Percentiles rank a stretch among this genome's conserved stretches.
Conservation (phyloP, 2,113 vertebrate species). For the Cromileptes altivelis region DNA sequence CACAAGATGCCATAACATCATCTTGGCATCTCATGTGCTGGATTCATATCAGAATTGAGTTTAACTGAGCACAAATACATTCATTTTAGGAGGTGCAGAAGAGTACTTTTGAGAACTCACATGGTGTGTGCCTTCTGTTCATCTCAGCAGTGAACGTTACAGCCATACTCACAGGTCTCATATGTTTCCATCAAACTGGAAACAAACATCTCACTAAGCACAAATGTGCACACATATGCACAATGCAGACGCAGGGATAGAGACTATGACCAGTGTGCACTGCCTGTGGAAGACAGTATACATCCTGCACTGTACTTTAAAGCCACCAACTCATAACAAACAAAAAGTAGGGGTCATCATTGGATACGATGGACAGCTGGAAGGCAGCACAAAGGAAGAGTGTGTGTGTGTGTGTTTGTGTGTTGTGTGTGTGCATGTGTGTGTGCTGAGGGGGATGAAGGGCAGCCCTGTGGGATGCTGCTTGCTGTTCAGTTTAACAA, state of each 20-base stretch:
- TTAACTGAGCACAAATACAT: background rate
- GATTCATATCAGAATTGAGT: background rate
- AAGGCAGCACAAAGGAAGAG: too few species aligned
- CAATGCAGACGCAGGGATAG: background rate
- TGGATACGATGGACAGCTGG: too few species aligned
- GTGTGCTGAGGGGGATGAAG: slow-evolving; percentile 1
- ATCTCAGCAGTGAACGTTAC: background rate
- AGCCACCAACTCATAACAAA: too few species aligned
- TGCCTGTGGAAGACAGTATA: too few species aligned
- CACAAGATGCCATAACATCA: background rate
- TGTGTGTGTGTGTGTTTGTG: background rate
- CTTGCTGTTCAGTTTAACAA: slow-evolving; percentile 53
- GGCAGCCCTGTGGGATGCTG: slow-evolving; percentile 21
- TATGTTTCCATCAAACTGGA: background rate
- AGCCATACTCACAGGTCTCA: background rate
- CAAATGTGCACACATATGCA: too few species aligned
- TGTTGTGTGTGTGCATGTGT: slow-evolving; percentile 3
- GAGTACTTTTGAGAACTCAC: background rate
- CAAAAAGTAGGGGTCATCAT: too few species aligned
- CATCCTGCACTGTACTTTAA: too few species aligned
- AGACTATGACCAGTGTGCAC: too few species aligned
- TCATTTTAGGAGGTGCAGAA: background rate
- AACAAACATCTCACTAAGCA: background rate
- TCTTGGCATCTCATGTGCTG: background rate
- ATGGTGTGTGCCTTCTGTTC: slow-evolving; percentile 1